phyloP scores from a whole-genome alignment of 2,113 vertebrate genomes.

The Zosterops lateralis region DNA sequence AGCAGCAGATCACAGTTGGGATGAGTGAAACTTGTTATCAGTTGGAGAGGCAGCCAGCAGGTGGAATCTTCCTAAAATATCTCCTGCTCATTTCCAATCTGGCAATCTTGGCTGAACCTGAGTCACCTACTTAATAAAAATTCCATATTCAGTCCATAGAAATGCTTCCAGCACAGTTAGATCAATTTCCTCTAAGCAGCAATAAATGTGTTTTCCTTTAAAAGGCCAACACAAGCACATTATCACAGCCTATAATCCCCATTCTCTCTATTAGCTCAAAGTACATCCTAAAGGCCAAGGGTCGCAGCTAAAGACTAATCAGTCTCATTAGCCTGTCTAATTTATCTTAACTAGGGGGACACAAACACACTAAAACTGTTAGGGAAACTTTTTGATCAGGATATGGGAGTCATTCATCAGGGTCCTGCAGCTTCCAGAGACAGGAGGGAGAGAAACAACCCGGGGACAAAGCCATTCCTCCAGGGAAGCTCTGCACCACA shows the following conservation, averaged over 20 bases:
- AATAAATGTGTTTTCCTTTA: conserved; percentile 99
- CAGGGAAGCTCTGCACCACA: conserved; percentile 21
- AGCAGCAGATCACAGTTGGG: conserved; percentile 43
- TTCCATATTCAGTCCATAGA: conserved; percentile 89
- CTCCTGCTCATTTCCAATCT: conserved; percentile 75
- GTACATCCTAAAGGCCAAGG: conserved; percentile 77
- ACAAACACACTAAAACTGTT: conserved; percentile 79
- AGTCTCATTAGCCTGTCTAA: conserved; percentile 86
- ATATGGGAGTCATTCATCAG: conserved; percentile 86
- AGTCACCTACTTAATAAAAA: conserved; percentile 89
- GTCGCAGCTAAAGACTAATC: conserved; percentile 82
- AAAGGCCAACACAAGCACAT: conserved; percentile 87
- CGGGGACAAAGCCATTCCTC: conserved; percentile 62
- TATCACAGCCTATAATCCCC: conserved; percentile 79
- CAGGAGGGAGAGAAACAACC: conserved; percentile 72
- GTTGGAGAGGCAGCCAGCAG: conserved; percentile 7
- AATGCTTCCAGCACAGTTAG: conserved; percentile 92
- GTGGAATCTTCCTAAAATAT: conserved; percentile 75
- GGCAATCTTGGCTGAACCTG: conserved; percentile 83
- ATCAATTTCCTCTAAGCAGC: conserved; percentile 99
- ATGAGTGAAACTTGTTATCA: conserved; percentile 39
- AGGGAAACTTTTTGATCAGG: conserved; percentile 76
- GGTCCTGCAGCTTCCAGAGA: conserved; percentile 70
- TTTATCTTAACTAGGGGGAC: conserved; percentile 83
- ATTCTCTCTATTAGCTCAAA: conserved; percentile 81